Percentiles rank a stretch among this genome's conserved stretches.
These are phyloP conservation scores for Ranitomeya variabilis DNA, from an alignment of 2,113 vertebrate genomes.

Conservation along the genomic window DNA sequence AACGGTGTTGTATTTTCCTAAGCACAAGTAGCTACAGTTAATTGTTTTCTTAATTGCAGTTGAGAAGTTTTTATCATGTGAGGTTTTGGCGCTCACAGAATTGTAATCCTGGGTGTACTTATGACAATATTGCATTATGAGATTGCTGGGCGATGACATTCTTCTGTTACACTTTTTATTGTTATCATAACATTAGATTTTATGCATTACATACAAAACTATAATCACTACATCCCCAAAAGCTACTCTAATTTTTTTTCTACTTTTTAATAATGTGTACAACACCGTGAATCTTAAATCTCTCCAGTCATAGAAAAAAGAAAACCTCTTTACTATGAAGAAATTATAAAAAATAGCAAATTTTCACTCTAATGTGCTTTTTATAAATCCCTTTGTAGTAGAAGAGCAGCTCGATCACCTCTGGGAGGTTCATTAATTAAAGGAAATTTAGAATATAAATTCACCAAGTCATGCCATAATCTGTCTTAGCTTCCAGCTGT, in stretches of 20 bases:
- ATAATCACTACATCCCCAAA: not conserved
- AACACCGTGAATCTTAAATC: not conserved
- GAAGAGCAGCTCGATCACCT: constrained; percentile 10
- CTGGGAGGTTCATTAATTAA: constrained; percentile 24
- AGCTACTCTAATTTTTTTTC: not conserved
- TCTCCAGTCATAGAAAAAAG: not conserved
- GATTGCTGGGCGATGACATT: not conserved
- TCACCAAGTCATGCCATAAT: constrained; percentile 14
- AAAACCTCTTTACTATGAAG: not conserved
- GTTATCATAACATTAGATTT: not conserved
- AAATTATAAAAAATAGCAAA: not conserved
- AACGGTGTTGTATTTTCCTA: not conserved
- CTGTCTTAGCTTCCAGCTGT: constrained; percentile 30
- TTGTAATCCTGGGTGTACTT: constrained; percentile 8
- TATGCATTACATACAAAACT: not conserved
- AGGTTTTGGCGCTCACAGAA: not conserved
- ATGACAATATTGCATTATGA: not conserved
- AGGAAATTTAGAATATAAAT: constrained; percentile 9
- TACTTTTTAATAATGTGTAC: not conserved
- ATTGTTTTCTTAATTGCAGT: constrained; percentile 10
- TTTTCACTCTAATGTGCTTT: not conserved
- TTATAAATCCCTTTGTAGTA: constrained; percentile 5
- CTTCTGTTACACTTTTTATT: not conserved
- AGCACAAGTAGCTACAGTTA: not conserved
- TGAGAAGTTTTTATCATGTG: not conserved